Conservation (phyloP, 2,113 vertebrate species). For the Tragelaphus imberbis region DNA sequence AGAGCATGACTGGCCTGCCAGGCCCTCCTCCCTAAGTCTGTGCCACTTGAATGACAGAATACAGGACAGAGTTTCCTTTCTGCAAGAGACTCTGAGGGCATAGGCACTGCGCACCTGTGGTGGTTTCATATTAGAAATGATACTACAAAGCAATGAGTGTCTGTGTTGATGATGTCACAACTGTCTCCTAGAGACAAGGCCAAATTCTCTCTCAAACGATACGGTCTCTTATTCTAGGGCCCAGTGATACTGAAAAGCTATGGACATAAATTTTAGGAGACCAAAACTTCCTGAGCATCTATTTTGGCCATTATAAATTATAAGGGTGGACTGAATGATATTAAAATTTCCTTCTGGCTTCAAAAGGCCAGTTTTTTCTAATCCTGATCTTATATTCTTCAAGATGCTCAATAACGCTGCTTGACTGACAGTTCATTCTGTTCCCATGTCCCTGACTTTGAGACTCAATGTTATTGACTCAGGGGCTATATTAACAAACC, state of each 20-base stretch:
- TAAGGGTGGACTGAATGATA: fast-evolving
- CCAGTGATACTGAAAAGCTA: too few species aligned
- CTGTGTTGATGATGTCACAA: neutral
- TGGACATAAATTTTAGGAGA: neutral
- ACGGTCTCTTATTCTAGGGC: neutral
- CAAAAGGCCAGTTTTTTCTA: neutral
- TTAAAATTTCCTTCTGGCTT: neutral
- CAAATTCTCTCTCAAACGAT: neutral
- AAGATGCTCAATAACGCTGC: neutral
- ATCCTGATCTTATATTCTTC: neutral
- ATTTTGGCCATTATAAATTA: neutral
- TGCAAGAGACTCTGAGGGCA: neutral
- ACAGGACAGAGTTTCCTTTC: neutral
- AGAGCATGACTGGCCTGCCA: neutral
- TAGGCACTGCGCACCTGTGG: fast-evolving
- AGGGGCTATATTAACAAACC: fast-evolving
- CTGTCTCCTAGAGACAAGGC: neutral
- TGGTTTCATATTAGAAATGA: neutral
- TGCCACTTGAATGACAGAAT: neutral
- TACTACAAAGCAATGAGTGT: neutral
- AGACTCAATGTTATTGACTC: neutral
- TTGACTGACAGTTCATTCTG: too few species aligned
- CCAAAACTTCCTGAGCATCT: neutral
- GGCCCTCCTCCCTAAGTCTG: too few species aligned
- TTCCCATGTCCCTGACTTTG: neutral